Conservation (phyloP, 2,797 vertebrate species). For the Pseudocheirus occidentalis region DNA sequence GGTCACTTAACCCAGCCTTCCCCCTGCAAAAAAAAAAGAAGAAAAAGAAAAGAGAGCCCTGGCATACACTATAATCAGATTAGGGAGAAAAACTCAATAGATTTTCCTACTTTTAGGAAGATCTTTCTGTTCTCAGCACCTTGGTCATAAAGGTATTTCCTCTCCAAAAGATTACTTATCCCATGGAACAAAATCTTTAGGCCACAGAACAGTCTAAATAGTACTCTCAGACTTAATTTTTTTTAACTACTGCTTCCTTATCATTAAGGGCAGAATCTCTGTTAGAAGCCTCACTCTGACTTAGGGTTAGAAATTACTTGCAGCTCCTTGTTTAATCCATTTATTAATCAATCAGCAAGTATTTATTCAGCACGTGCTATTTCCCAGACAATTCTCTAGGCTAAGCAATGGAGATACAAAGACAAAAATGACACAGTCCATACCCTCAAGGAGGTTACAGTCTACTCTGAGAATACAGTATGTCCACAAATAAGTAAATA, state of each 20-base stretch:
- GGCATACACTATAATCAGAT: neutral
- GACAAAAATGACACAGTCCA: neutral
- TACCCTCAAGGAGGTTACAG: neutral
- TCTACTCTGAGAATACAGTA: neutral
- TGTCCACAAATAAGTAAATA: neutral
- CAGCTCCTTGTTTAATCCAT: neutral
- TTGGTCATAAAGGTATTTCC: neutral
- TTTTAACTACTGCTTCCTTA: neutral
- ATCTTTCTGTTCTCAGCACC: neutral
- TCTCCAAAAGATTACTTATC: neutral
- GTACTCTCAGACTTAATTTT: neutral
- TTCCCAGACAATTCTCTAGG: neutral
- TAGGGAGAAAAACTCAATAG: neutral
- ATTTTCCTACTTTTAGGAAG: neutral
- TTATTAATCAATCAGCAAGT: neutral
- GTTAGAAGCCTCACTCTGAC: neutral
- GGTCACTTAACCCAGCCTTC: too few species aligned
- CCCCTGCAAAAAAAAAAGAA: too few species aligned
- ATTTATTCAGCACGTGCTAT: neutral
- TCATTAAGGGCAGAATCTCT: neutral
- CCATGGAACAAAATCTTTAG: neutral
- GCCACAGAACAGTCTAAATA: neutral
- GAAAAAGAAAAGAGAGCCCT: neutral
- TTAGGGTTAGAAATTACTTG: neutral
- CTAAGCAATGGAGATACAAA: neutral